Conservation (phyloP, 2,113 vertebrate species). For the Spheniscus mendiculus region DNA sequence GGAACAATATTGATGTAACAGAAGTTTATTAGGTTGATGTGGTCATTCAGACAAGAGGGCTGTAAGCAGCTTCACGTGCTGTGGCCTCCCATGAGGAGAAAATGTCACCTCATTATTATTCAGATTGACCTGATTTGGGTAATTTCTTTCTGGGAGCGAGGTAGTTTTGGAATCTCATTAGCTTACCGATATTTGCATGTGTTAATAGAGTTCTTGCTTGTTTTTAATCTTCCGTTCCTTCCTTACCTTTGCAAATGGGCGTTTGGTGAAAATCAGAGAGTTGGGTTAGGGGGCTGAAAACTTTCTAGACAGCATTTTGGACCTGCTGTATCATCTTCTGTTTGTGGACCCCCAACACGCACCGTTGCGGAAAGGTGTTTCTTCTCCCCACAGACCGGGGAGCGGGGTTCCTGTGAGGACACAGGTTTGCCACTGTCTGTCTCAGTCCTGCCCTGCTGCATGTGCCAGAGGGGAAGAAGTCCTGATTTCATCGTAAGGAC, state of each 20-base stretch:
- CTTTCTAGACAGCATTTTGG: not conserved
- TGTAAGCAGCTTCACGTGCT: not conserved
- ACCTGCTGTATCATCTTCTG: not conserved
- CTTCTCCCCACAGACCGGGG: fast-evolving
- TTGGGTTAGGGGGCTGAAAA: not conserved
- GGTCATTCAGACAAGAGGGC: conserved; percentile 41
- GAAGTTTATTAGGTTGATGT: conserved; percentile 65
- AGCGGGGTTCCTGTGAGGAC: fast-evolving
- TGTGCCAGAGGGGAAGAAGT: not conserved
- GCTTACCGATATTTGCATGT: conserved; percentile 15
- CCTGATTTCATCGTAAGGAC: fast-evolving
- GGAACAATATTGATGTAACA: conserved; percentile 70
- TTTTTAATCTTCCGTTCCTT: not conserved
- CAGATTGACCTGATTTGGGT: conserved; percentile 41
- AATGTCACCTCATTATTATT: conserved; percentile 64
- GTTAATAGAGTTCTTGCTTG: conserved; percentile 54
- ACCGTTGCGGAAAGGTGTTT: not conserved
- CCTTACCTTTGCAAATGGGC: not conserved
- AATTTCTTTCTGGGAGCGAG: conserved; percentile 7
- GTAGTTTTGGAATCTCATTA: conserved; percentile 54
- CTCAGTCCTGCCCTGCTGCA: not conserved
- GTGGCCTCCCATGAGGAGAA: conserved; percentile 13
- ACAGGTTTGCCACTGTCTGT: not conserved
- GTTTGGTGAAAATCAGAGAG: not conserved
- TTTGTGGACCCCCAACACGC: not conserved